Evolutionary conservation across 2,113 vertebrate species (phyloP).

Genomic region (Corvus hawaiiensis): DNA sequence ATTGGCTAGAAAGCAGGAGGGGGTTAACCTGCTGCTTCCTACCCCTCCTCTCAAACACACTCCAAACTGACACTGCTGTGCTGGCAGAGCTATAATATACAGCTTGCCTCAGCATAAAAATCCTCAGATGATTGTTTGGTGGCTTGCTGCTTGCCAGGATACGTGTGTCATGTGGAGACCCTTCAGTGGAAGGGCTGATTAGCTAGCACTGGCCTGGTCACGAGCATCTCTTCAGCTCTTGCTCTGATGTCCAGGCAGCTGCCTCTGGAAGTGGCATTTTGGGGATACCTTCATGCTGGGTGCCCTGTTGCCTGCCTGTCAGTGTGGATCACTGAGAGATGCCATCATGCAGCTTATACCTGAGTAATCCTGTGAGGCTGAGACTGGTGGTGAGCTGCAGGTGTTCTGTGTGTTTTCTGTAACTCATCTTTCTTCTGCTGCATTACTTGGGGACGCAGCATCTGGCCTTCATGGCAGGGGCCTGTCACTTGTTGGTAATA

Average conservation of each 20-base stretch:
- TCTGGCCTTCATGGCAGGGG: not conserved
- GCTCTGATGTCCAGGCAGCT: not conserved
- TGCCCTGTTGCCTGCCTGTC: not conserved
- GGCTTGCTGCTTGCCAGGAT: not conserved
- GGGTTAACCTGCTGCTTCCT: not conserved
- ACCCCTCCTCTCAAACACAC: not conserved
- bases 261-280: not conserved
- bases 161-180: not conserved
- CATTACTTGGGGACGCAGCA: fast-evolving
- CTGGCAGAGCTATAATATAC: not conserved
- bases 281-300: not conserved
- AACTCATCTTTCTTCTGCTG: not conserved
- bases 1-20: not conserved
- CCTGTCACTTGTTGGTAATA: not conserved
- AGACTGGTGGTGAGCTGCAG: not conserved
- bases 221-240: not conserved
- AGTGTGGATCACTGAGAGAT: not conserved
- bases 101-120: not conserved
- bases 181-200: not conserved
- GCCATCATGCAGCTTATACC: not conserved
- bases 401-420: not conserved
- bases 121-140: not conserved
- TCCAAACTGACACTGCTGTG: not conserved
- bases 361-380: not conserved
- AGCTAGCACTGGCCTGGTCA: not conserved